These are phyloP conservation scores for Anticlea derivata DNA, from an alignment of 2,888 invertebrate genomes.

Conservation along the genomic window DNA sequence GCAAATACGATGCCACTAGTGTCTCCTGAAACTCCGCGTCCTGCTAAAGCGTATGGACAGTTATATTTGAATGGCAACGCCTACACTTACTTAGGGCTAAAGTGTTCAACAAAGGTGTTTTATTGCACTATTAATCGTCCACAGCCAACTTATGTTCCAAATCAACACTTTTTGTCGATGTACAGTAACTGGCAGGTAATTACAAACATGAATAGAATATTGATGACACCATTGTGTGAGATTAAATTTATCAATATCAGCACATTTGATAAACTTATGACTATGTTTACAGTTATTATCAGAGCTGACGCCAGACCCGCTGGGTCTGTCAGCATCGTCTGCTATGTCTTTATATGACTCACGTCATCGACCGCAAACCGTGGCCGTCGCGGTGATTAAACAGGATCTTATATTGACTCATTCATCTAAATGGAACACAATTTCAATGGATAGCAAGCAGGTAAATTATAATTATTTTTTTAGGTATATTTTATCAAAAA, in stretches of 20 bases:
- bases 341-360: constrained; percentile 91
- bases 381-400: constrained; percentile 85
- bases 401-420: constrained; percentile 86
- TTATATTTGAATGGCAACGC: constrained; percentile 95
- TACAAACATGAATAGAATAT: constrained; percentile 28
- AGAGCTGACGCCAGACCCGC: constrained; percentile 86
- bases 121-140: constrained; percentile 97
- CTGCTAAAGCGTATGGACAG: constrained; percentile 94
- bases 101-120: constrained; percentile 94
- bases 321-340: constrained; percentile 87
- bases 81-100: constrained; percentile 95
- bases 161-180: constrained; percentile 96
- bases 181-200: constrained; percentile 96
- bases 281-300: constrained; percentile 85
- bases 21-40: constrained; percentile 95
- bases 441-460: constrained; percentile 70
- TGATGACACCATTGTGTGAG: neutral
- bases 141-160: constrained; percentile 97
- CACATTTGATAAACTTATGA: constrained; percentile 45
- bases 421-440: constrained; percentile 85
- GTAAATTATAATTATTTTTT: constrained; percentile 43
- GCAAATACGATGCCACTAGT: constrained; percentile 92
- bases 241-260: constrained; percentile 16
- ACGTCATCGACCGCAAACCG: constrained; percentile 86
- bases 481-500: neutral